These are phyloP conservation scores for Notodonta dromedarius DNA, from an alignment of 2,888 invertebrate genomes.

Conservation along the genomic window DNA sequence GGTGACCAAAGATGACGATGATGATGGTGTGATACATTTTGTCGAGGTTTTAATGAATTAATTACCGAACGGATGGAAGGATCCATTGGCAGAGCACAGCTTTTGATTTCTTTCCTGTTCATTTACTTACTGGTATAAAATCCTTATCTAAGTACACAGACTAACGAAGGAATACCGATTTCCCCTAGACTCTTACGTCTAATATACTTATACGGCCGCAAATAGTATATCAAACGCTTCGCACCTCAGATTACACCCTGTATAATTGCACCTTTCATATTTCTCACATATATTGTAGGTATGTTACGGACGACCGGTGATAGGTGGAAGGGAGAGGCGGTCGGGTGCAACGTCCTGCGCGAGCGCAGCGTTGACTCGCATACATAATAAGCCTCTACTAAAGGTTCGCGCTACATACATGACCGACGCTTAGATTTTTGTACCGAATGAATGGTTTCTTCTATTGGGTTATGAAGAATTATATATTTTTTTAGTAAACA, in stretches of 20 bases:
- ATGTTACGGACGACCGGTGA: conserved; percentile 38
- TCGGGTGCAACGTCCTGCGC: conserved; percentile 75
- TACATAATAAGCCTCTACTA: conserved; percentile 59
- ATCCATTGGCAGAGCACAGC: too few relatives aligned
- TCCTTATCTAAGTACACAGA: too few relatives aligned
- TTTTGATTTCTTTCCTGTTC: too few relatives aligned
- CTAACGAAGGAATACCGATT: too few relatives aligned
- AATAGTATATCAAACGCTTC: not conserved
- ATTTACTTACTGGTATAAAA: too few relatives aligned
- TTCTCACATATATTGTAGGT: conserved; percentile 18
- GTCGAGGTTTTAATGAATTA: too few relatives aligned
- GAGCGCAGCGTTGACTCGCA: conserved; percentile 62
- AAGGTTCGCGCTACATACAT: conserved; percentile 27
- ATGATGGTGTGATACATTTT: too few relatives aligned
- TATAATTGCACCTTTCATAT: conserved; percentile 6
- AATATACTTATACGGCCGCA: too few relatives aligned
- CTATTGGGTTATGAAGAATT: not conserved
- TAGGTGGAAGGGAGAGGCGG: conserved; percentile 47
- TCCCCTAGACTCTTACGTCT: too few relatives aligned
- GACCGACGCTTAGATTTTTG: conserved; percentile 14
- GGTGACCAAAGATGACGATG: too few relatives aligned
- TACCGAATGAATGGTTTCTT: conserved; percentile 8
- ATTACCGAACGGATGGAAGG: too few relatives aligned
- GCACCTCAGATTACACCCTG: not conserved
- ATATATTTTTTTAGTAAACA: not conserved